Percentiles rank a stretch among this genome's conserved stretches.
Evolutionary conservation across 2,888 invertebrate genomes (phyloP).

Genomic region (Schizaphis graminum): DNA sequence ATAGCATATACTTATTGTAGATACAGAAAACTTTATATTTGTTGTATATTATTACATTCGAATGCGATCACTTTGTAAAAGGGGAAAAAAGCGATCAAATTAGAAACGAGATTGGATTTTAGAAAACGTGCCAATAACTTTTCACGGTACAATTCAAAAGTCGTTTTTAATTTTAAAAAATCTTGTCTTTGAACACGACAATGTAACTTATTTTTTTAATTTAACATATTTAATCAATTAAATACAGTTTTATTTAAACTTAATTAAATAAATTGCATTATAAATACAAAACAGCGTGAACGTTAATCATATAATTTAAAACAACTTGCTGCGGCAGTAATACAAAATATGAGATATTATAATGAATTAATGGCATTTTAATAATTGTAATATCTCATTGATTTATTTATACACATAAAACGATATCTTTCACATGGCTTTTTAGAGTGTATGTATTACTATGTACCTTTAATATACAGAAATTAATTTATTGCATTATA

Average conservation of each 20-base stretch:
- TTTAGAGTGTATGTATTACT: neutral
- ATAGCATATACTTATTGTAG: neutral
- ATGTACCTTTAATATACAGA: neutral
- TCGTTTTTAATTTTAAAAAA: constrained; percentile 25
- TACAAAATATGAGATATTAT: neutral
- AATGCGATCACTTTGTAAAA: neutral
- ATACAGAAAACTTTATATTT: neutral
- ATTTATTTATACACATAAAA: constrained; percentile 22
- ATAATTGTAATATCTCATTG: neutral
- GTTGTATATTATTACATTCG: neutral
- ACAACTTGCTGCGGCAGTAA: no score
- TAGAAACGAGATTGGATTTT: constrained; percentile 7
- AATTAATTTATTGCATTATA: neutral
- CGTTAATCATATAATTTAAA: constrained; percentile 9
- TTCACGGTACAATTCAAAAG: neutral
- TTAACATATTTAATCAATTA: neutral
- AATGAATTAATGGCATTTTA: neutral
- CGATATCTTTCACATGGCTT: neutral
- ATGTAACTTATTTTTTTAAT: neutral
- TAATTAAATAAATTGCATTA: constrained; percentile 2
- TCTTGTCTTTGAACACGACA: neutral
- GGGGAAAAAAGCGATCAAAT: neutral
- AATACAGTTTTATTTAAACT: neutral
- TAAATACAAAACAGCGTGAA: neutral
- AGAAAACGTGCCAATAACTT: neutral